Percentiles rank a stretch among this genome's conserved stretches.
These are phyloP conservation scores for Lepas anatifera DNA, from an alignment of 2,888 invertebrate genomes.

Conservation along the genomic window DNA sequence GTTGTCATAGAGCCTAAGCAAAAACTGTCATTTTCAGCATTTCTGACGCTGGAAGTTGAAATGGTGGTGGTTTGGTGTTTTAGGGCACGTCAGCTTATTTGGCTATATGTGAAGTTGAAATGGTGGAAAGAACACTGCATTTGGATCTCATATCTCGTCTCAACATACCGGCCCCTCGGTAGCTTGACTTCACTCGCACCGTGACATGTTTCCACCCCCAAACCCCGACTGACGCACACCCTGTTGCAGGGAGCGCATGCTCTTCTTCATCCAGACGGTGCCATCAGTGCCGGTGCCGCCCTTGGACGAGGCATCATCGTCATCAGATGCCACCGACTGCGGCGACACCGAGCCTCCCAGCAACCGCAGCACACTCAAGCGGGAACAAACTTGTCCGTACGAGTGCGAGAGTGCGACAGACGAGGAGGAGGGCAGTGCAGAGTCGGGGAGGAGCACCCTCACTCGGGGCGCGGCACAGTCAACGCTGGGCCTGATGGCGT, in stretches of 20 bases:
- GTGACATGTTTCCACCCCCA: no score
- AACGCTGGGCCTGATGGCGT: neutral
- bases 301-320: conserved; percentile 18
- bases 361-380: conserved; percentile 8
- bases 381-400: neutral
- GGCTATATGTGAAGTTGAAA: no score
- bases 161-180: no score
- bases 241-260: conserved; percentile 89
- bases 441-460: conserved; percentile 11
- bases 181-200: no score
- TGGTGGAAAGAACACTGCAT: no score
- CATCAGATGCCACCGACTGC: neutral
- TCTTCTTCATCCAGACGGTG: conserved; percentile 62
- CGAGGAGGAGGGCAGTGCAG: conserved; percentile 6
- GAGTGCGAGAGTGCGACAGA: neutral
- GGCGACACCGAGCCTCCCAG: neutral
- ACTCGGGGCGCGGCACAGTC: conserved; percentile 2
- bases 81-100: no score
- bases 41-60: no score
- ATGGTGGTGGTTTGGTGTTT: no score
- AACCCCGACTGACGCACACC: no score
- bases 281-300: conserved; percentile 29
- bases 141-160: no score
- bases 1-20: no score
- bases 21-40: no score